Evolutionary conservation across 2,888 invertebrate genomes (phyloP).

Genomic region (Caprella mutica): DNA sequence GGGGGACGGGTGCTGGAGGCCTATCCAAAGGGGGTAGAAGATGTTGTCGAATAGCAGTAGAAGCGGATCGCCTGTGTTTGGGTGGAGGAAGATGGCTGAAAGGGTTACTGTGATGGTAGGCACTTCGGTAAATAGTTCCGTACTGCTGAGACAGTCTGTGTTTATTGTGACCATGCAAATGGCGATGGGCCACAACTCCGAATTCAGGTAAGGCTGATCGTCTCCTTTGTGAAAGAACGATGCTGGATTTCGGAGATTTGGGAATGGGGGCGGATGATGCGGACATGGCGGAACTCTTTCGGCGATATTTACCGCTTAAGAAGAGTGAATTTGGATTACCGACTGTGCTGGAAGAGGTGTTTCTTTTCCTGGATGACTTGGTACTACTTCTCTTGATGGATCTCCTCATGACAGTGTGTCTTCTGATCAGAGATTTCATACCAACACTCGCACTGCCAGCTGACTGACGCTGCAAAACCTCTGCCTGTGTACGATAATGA

Average conservation of each 20-base stretch:
- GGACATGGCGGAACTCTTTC: constrained; percentile 13
- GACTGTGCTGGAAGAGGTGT: constrained; percentile 14
- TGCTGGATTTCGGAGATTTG: neutral
- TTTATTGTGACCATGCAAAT: neutral
- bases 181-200: neutral
- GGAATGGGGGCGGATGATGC: constrained; percentile 13
- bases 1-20: constrained; percentile 6
- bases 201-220: constrained; percentile 1
- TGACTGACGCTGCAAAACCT: constrained; percentile 10
- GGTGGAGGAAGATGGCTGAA: constrained; percentile 2
- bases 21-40: constrained; percentile 4
- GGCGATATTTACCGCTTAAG: neutral
- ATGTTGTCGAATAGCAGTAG: constrained; percentile 3
- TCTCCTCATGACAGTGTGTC: constrained; percentile 26
- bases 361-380: constrained; percentile 13
- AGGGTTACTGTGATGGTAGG: constrained; percentile 6
- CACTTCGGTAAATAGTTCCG: neutral
- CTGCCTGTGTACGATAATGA: too few relatives aligned
- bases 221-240: neutral
- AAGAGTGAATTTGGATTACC: constrained; percentile 2
- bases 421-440: constrained; percentile 26
- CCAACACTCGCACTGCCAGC: constrained; percentile 17
- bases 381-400: constrained; percentile 26
- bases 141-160: constrained; percentile 1
- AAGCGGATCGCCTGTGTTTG: constrained; percentile 5